Evolutionary conservation across 1,140 invertebrate genomes (phyloP), one percentile per base, ranked within the genome.

Genomic region (Trichogramma pretiosum): DNA sequence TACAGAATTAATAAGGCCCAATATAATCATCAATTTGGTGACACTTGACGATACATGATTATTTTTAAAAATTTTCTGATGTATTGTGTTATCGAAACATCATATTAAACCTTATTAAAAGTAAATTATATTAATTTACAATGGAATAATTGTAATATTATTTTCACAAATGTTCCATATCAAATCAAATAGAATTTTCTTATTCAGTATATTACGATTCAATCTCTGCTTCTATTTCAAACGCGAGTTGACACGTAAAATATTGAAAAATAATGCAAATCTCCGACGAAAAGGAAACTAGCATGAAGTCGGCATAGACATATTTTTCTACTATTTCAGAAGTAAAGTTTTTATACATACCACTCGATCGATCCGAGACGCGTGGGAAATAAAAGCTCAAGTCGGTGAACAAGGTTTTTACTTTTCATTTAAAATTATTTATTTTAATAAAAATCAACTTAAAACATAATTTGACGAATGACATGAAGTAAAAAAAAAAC

Each of bases 301-400:
- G 59, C 59, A 65, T 63, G 28, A 67, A 65, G 60, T 57, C 38
- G 43, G 42, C 55, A 58, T 62, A 46, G 57, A 66, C 60, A 54
- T 58, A 61, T 56, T 37, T 49, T 45, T 55, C 55, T 64, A 54
- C 49, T 41, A 57, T 52, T 59, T 47, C 46, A 58, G 56, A 47
- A n/a, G n/a, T 52, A 62, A 59, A 54, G 53, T 55, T 61, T 58
- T 54, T 53, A 70, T 72, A 72, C 68, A 57, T 72, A 72, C 69
- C 69, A 70, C 68, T 70, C 68, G 67, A 70, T 70, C 59, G 60
- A 64, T 72, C 69, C 69, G 65, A 70, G 69, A 70, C 69, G 69
- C 69, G 67, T 72, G 68, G 63, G 68, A 70, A 70, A 72, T 68
- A 72, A 72, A 72, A 64, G 60, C 66, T 67, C 64, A 72, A 68